Evolutionary conservation across 2,797 vertebrate genomes (phyloP).

Genomic region (Betta splendens): DNA sequence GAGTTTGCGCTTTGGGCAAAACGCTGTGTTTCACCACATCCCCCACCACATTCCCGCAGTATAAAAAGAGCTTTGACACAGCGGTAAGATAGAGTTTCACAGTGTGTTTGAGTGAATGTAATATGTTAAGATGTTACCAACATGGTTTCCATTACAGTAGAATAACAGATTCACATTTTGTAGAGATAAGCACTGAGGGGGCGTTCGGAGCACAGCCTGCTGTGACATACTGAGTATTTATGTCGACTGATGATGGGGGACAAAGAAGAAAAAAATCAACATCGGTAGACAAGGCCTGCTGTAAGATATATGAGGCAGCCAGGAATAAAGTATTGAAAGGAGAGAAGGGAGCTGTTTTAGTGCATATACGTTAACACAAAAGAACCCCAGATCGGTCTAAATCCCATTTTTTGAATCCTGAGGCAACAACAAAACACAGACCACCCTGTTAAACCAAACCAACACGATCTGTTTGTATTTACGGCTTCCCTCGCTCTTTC

Average conservation of each 20-base stretch:
- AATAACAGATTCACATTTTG: constrained; percentile 81
- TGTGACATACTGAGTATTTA: constrained; percentile 79
- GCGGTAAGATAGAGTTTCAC: constrained; percentile 81
- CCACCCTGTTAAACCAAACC: constrained; percentile 58
- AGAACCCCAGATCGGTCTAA: constrained; percentile 57
- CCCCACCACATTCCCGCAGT: constrained; percentile 67
- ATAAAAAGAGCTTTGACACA: constrained; percentile 81
- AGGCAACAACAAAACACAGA: constrained; percentile 68
- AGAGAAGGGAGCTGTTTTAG: constrained; percentile 48
- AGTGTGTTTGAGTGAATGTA: constrained; percentile 82
- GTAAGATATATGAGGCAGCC: constrained; percentile 60
- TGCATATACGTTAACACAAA: constrained; percentile 65
- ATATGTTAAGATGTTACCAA: constrained; percentile 83
- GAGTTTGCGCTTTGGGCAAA: constrained; percentile 84
- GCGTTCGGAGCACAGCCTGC: constrained; percentile 75
- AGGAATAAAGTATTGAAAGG: constrained; percentile 70
- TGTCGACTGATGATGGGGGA: constrained; percentile 75
- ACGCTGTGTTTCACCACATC: constrained; percentile 77
- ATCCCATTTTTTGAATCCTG: constrained; percentile 62
- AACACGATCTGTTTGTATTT: constrained; percentile 52
- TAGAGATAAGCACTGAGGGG: constrained; percentile 80
- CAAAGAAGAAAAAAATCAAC: constrained; percentile 61
- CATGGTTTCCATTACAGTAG: constrained; percentile 82
- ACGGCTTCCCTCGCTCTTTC: constrained; percentile 15
- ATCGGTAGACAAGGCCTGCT: constrained; percentile 50